phyloP scores from a whole-genome alignment of 2,797 vertebrate genomes.

The Myotis vivesi region DNA sequence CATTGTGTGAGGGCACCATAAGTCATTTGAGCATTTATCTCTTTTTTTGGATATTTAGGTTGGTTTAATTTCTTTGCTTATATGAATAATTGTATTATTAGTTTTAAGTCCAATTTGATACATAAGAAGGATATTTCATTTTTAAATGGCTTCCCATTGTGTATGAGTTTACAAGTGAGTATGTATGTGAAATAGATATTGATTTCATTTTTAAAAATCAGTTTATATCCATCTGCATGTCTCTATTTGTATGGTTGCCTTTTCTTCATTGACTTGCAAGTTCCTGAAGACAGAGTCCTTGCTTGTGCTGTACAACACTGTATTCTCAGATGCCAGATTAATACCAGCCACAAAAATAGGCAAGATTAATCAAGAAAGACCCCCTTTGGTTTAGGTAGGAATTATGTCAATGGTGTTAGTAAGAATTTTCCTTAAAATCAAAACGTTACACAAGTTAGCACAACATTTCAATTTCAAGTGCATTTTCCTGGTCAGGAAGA shows the following conservation, averaged over 20 bases:
- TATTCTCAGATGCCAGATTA: background rate
- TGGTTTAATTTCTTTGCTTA: conserved; percentile 29
- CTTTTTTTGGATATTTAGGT: conserved; percentile 21
- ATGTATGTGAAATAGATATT: background rate
- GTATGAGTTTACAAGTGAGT: background rate
- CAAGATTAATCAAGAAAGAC: background rate
- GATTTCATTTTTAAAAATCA: background rate
- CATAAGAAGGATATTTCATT: conserved; percentile 7
- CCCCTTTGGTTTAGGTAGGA: background rate
- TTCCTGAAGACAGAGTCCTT: background rate
- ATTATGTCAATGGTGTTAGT: background rate
- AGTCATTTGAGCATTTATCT: conserved; percentile 60
- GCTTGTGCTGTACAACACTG: background rate
- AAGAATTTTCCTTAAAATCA: background rate
- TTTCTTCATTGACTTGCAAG: background rate
- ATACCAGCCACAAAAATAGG: background rate
- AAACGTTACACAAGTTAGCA: background rate
- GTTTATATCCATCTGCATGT: background rate
- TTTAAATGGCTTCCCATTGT: background rate
- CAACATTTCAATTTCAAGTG: background rate
- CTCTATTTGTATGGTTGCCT: background rate
- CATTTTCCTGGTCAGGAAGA: background rate
- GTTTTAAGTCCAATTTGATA: background rate
- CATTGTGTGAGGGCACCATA: conserved; percentile 62
- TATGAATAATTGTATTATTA: conserved; percentile 14